phyloP scores from a whole-genome alignment of 37 sponge, comb jelly and placozoan species.

The Cliona cf. orientalis region DNA sequence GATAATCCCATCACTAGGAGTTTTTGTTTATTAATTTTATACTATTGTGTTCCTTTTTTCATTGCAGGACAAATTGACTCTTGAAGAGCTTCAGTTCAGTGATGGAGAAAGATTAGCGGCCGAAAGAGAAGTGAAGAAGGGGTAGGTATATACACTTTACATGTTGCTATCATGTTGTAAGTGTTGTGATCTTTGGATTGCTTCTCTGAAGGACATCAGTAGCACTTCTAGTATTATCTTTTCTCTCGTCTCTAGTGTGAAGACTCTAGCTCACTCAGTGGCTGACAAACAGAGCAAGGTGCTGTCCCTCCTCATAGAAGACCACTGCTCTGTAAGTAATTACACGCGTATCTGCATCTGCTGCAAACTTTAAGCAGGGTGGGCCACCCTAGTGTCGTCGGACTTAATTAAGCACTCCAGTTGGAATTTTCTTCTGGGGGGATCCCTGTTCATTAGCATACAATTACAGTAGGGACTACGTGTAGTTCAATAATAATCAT shows the following conservation, averaged over 20 bases:
- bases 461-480: not conserved
- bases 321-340: conserved; percentile 64
- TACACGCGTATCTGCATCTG: not conserved
- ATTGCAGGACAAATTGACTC: conserved; percentile 40
- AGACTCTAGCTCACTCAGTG: conserved; percentile 72
- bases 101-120: conserved; percentile 72
- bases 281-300: conserved; percentile 70
- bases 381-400: too few relatives aligned
- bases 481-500: not conserved
- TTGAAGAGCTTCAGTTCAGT: conserved; percentile 43
- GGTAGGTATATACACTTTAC: conserved; percentile 8
- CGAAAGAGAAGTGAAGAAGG: conserved; percentile 60
- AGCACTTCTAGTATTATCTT: not conserved
- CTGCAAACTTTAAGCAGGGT: not conserved
- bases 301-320: conserved; percentile 68
- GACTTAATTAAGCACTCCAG: not conserved
- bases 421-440: not conserved
- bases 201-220: not conserved
- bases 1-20: too few relatives aligned
- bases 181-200: not conserved
- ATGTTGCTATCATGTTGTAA: not conserved
- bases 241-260: conserved; percentile 9
- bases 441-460: too few relatives aligned
- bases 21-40: too few relatives aligned
- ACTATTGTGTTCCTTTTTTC: too few relatives aligned